Conservation (phyloP, 2,888 invertebrate species). For the Drosophila merina region DNA sequence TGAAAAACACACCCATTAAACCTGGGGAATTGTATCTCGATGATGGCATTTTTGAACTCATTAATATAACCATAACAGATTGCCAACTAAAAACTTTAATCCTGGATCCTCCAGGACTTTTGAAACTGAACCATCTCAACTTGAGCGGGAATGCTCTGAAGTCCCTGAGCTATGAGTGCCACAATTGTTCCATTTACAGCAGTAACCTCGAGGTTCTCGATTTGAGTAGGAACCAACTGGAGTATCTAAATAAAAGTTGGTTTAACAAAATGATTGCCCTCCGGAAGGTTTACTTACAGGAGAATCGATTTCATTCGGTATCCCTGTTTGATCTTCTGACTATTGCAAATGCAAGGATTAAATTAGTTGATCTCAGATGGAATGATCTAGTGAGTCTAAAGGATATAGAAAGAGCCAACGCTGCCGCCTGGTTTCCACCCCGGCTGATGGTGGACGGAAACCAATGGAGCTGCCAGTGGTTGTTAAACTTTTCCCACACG, state of each 20-base stretch:
- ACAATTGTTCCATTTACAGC: conserved; percentile 7
- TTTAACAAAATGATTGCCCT: conserved; percentile 61
- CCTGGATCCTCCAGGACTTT: conserved; percentile 39
- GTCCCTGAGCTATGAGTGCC: conserved; percentile 28
- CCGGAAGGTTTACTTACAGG: conserved; percentile 57
- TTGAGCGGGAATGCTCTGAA: conserved; percentile 75
- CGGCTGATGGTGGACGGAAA: conserved; percentile 79
- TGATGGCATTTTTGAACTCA: conserved; percentile 45
- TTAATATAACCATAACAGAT: conserved; percentile 63
- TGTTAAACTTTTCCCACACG: conserved; percentile 76
- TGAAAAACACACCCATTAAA: conserved; percentile 61
- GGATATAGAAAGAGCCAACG: conserved; percentile 25
- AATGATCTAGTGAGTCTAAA: conserved; percentile 61
- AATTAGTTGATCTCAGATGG: conserved; percentile 62
- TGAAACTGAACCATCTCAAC: conserved; percentile 63
- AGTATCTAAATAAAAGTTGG: conserved; percentile 63
- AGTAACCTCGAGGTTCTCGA: conserved; percentile 66
- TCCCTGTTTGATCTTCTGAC: conserved; percentile 55
- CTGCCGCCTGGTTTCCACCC: conserved; percentile 20
- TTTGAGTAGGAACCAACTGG: conserved; percentile 76
- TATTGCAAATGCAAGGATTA: conserved; percentile 36
- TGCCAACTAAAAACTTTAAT: conserved; percentile 64
- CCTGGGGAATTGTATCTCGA: conserved; percentile 41
- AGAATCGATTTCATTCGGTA: conserved; percentile 64
- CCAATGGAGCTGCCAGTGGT: conserved; percentile 83